Percentiles rank a stretch among this genome's conserved stretches.
These are phyloP conservation scores for Campylomormyrus tamandua DNA, from an alignment of 2,113 vertebrate genomes.

Conservation along the genomic window DNA sequence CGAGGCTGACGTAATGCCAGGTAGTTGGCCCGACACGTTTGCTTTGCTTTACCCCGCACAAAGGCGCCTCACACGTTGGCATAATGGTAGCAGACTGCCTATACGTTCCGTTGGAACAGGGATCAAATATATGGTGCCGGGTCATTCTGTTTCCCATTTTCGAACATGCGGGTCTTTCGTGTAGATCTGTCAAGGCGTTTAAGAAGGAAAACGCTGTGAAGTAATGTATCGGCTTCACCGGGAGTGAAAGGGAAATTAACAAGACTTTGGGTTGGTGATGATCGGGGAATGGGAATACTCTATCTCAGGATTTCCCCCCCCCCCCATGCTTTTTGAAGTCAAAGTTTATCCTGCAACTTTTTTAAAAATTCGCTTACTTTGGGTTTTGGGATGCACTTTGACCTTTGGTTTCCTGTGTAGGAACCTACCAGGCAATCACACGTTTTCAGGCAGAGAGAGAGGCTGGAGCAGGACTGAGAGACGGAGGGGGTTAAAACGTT, in stretches of 20 bases:
- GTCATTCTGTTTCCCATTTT: background rate
- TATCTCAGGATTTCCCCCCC: background rate
- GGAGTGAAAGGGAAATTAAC: background rate
- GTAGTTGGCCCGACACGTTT: background rate
- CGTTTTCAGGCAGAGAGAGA: constrained; percentile 33
- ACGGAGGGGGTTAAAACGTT: constrained; percentile 26
- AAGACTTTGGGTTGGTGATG: background rate
- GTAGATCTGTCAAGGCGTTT: background rate
- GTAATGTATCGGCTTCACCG: background rate
- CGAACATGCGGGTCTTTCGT: background rate
- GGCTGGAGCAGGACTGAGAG: background rate
- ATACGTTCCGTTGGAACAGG: background rate
- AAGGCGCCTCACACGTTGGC: background rate
- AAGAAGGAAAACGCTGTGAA: background rate
- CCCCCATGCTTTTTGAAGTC: background rate
- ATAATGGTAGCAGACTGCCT: background rate
- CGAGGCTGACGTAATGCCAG: background rate
- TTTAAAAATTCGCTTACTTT: background rate
- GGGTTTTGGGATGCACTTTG: constrained; percentile 7
- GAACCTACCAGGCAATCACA: constrained; percentile 41
- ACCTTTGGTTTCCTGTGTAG: constrained; percentile 12
- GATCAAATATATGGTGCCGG: background rate
- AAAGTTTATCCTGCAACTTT: background rate
- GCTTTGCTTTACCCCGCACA: background rate
- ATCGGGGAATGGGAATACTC: background rate